Base-by-base conservation (phyloP, 2,888 invertebrate species). In the Drosophila ustulata region DNA sequence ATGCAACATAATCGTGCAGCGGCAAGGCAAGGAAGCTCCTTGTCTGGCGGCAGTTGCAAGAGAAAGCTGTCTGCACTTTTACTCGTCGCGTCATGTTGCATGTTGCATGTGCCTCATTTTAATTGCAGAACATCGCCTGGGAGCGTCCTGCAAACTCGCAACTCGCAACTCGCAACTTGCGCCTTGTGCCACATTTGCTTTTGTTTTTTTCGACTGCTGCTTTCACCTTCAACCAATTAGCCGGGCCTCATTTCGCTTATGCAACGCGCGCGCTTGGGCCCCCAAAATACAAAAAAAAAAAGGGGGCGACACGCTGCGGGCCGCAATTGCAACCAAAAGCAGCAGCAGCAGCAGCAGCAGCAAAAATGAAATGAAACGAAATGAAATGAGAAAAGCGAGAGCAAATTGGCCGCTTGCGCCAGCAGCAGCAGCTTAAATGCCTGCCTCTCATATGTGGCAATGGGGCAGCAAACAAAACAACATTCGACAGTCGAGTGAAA, bases 61-160 rank as follows among this genome's bases (percentile, higher is more conserved):
- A 84, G 84, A 85, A 85, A 85, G 84, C 88, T 85, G 80, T 68
- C 64, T 66, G 71, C 71, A 89, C 88, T 84, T 84, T 84, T 84
- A 89, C 86, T 85, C 63, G 53, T 45, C 34, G 34, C 34, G 34
- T 32, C 45, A 61, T 50, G 58, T 43, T 26, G 66, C 59, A 53
- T 50, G 64, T 47, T 73, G 66, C 59, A 52, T 64, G 51, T 34
- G 66, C 45, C 87, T 85, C 68, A 85, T 85, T 88, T 85, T 89
- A 89, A 89, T 85, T 85, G 84, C 89, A 89, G 89, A 85, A 85
- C 89, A 82, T 71, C 26, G 34, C 49, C 62, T 53, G 51, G 46
- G 61, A 41, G 61, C 52, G 61, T 61, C 66, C 53, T 61, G 53
- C 30, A 5, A 30, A 4, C 30, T 7, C 30, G 30, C 30, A 2